phyloP scores from a whole-genome alignment of 2,888 invertebrate species.

The Apocheima hispidaria region DNA sequence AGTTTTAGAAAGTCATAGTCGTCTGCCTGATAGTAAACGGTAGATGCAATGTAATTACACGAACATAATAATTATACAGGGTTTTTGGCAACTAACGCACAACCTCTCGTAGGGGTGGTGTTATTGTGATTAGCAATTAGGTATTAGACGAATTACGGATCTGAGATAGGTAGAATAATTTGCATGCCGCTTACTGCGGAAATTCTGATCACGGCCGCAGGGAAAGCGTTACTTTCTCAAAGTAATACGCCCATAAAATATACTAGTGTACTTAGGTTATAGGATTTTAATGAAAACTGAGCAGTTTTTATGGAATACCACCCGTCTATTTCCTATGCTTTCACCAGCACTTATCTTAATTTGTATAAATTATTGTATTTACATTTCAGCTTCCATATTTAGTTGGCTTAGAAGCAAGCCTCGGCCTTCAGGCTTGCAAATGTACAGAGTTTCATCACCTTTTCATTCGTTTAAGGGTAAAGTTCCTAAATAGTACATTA shows the following conservation, averaged over 20 bases:
- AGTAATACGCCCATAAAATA: conserved; percentile 32
- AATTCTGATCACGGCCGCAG: conserved; percentile 46
- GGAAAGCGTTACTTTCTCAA: conserved; percentile 54
- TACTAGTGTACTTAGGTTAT: conserved; percentile 18
- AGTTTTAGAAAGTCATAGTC: too few species aligned
- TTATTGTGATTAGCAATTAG: not conserved
- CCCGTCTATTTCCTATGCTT: not conserved
- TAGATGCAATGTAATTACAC: not conserved
- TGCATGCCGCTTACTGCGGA: conserved; percentile 44
- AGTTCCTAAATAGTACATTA: too few species aligned
- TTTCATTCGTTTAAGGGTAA: too few species aligned
- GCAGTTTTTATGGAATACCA: not conserved
- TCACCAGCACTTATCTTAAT: not conserved
- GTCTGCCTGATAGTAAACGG: too few species aligned
- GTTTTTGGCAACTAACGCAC: too few species aligned
- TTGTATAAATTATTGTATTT: not conserved
- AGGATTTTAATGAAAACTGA: conserved; percentile 14
- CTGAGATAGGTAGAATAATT: conserved; percentile 34
- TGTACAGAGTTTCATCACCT: too few species aligned
- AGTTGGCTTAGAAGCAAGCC: not conserved
- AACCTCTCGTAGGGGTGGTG: too few species aligned
- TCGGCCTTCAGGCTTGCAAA: too few species aligned
- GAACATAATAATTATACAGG: too few species aligned
- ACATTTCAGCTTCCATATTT: not conserved
- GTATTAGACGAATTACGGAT: conserved; percentile 16